Conservation (phyloP, 2,888 invertebrate species). For the Ectropis crepuscularia region DNA sequence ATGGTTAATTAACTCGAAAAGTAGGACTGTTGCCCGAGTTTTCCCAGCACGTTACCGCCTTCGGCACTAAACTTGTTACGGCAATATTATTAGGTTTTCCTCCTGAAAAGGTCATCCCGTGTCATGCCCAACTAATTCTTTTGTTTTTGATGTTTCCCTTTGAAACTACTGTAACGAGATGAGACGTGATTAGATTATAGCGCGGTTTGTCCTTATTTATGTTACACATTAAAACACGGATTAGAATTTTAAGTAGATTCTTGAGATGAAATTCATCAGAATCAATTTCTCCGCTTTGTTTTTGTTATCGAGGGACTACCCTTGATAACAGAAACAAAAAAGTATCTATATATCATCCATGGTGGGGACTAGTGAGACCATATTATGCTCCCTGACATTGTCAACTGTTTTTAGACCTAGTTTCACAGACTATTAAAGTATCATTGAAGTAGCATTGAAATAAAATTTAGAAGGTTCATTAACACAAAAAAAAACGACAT, state of each 20-base stretch:
- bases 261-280: no score
- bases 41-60: slow-evolving; percentile 69
- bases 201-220: not conserved
- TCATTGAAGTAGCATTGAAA: no score
- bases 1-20: slow-evolving; percentile 74
- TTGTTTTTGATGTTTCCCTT: slow-evolving; percentile 26
- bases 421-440: no score
- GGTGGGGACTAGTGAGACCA: no score
- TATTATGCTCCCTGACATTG: no score
- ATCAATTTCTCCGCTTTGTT: no score
- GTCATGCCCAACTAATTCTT: slow-evolving; percentile 40
- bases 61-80: slow-evolving; percentile 67
- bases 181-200: not conserved
- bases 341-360: no score
- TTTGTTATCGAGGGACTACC: no score
- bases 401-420: no score
- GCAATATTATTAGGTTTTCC: slow-evolving; percentile 55
- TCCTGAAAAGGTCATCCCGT: slow-evolving; percentile 42
- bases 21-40: slow-evolving; percentile 55
- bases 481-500: no score
- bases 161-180: slow-evolving; percentile 23
- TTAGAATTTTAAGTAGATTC: not conserved
- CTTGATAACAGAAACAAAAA: no score
- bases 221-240: not conserved
- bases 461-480: no score